These are phyloP conservation scores for Drosophila grimshawi DNA, from an alignment of 1,140 invertebrate species.

Conservation along the genomic window DNA sequence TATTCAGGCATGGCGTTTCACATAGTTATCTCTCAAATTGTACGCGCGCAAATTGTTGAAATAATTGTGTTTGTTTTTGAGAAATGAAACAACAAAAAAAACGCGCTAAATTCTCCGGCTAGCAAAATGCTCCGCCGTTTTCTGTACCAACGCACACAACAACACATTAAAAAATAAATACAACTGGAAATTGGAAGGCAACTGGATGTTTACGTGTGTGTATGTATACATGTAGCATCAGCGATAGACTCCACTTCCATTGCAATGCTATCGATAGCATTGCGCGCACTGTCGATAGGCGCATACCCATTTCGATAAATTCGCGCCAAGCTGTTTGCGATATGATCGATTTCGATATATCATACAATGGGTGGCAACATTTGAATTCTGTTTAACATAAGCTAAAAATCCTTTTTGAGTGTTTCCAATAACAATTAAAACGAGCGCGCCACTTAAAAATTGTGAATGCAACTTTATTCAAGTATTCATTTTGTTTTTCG, in stretches of 20 bases:
- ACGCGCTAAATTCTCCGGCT: conserved; percentile 53
- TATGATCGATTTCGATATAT: background rate
- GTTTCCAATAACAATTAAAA: background rate
- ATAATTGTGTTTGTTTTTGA: conserved; percentile 13
- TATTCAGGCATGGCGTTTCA: conserved; percentile 20
- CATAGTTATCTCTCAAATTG: conserved; percentile 14
- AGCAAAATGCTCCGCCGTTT: conserved; percentile 44
- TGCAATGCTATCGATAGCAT: conserved; percentile 28
- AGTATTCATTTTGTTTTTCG: conserved; percentile 69
- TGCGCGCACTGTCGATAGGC: conserved; percentile 47
- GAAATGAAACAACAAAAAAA: conserved; percentile 29
- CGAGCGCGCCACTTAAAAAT: conserved; percentile 58
- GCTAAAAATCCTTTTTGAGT: background rate
- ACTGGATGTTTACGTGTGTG: conserved; percentile 38
- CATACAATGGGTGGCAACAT: no score
- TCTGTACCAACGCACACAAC: conserved; percentile 56
- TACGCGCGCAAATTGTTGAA: conserved; percentile 17
- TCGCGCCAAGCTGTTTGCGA: background rate
- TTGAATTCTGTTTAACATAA: background rate
- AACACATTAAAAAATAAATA: conserved; percentile 60
- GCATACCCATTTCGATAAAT: background rate
- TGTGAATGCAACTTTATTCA: conserved; percentile 84
- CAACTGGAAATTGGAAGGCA: conserved; percentile 53
- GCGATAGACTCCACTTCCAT: conserved; percentile 19
- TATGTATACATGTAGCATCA: conserved; percentile 37